These are phyloP conservation scores for Helicolenus hilgendorfi DNA, from an alignment of 2,797 vertebrate genomes.

Conservation along the genomic window DNA sequence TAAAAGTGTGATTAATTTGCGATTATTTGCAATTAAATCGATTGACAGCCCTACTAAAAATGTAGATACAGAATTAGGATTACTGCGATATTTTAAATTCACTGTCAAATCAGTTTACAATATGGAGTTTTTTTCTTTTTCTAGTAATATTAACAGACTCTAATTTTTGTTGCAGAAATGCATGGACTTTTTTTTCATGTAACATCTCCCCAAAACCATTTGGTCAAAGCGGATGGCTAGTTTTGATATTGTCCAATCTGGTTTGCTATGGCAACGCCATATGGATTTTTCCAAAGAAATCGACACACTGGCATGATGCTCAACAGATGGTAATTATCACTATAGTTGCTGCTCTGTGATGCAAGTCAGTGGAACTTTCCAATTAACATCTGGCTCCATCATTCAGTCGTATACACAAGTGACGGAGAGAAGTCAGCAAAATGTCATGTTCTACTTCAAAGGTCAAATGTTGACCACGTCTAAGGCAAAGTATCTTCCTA, in stretches of 20 bases:
- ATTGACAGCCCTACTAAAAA: not conserved
- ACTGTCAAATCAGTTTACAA: not conserved
- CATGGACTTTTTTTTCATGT: not conserved
- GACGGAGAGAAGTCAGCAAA: slow-evolving; percentile 36
- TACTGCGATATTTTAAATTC: not conserved
- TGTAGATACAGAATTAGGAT: not conserved
- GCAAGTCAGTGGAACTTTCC: slow-evolving; percentile 80
- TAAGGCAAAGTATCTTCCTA: slow-evolving; percentile 8
- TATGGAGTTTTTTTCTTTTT: not conserved
- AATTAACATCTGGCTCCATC: slow-evolving; percentile 84
- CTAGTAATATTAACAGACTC: not conserved
- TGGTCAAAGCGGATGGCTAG: slow-evolving; percentile 15
- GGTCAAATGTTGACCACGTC: not conserved
- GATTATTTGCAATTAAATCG: too few species aligned
- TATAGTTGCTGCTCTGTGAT: slow-evolving; percentile 64
- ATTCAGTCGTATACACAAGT: slow-evolving; percentile 56
- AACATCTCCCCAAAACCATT: not conserved
- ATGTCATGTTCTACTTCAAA: slow-evolving; percentile 17
- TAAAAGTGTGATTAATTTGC: too few species aligned
- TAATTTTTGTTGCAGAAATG: not conserved
- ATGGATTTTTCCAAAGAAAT: slow-evolving; percentile 53
- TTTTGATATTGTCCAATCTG: slow-evolving; percentile 35
- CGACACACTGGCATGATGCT: slow-evolving; percentile 57
- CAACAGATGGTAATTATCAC: slow-evolving; percentile 88
- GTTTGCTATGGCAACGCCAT: slow-evolving; percentile 46